Evolutionary conservation across 2,888 invertebrate genomes (phyloP).

Genomic region (Oscheius sp.): DNA sequence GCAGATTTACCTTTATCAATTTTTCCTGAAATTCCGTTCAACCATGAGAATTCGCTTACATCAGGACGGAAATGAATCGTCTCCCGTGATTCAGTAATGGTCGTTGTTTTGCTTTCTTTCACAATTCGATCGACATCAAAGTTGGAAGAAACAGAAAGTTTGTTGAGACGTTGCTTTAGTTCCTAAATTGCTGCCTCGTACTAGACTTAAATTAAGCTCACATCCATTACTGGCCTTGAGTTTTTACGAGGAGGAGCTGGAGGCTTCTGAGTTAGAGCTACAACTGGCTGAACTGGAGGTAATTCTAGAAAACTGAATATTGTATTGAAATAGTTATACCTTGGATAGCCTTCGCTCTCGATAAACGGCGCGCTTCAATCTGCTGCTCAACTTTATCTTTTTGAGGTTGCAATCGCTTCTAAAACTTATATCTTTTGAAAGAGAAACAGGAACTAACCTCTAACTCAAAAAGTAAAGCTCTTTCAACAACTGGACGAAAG

Average conservation of each 20-base stretch:
- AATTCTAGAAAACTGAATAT: background rate
- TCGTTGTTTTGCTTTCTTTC: constrained; percentile 51
- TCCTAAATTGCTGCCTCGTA: constrained; percentile 11
- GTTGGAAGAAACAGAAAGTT: constrained; percentile 15
- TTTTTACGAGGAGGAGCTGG: background rate
- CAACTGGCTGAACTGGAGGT: background rate
- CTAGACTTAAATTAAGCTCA: background rate
- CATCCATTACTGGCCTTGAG: constrained; percentile 5
- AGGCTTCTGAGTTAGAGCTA: background rate
- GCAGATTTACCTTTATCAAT: background rate
- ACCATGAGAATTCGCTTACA: too few relatives aligned
- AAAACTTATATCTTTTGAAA: background rate
- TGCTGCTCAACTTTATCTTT: constrained; percentile 10
- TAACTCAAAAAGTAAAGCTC: background rate
- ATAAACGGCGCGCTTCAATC: background rate
- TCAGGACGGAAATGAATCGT: constrained; percentile 43
- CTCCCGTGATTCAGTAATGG: constrained; percentile 51
- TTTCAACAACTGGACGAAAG: constrained; percentile 1
- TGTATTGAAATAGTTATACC: background rate
- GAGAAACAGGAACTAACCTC: background rate
- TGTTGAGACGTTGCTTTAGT: constrained; percentile 23
- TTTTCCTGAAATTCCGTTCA: constrained; percentile 13
- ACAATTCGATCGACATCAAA: constrained; percentile 50
- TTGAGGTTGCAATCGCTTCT: constrained; percentile 4
- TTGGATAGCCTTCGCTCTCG: background rate